Base-by-base conservation (phyloP, 2,797 vertebrate genomes). In the Cossypha polioptera region DNA sequence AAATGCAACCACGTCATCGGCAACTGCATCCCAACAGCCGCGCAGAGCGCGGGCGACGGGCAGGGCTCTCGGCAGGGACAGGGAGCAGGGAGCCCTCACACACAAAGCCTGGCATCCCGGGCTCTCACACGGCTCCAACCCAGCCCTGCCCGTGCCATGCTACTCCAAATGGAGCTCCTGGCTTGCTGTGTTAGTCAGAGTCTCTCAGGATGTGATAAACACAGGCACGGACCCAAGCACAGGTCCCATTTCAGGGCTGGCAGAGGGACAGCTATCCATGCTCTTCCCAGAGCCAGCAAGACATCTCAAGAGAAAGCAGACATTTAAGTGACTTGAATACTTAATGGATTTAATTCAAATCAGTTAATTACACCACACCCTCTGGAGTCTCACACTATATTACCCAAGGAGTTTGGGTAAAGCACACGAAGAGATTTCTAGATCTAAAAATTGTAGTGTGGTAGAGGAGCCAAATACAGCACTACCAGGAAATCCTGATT, bases 31-130 rank as follows among this genome's bases (percentile, higher is more conserved):
- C 47, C 59, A 35, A 53, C 45, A 25, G 11, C 76, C 0, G 4
- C 40, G 17, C 57, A 11, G 22, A 4, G 10, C 1, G 20, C 1
- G 0, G 72, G 45, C 28, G 0, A 11, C 1, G 10, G 53, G 33
- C 31, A 57, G 29, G 50, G 48, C 61, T 33, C 68, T 10, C 38
- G 24, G 31, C 1, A 1, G 16, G 66, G 18, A 38, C 35, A 59
- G 42, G 24, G 31, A 80, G 10, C 24, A 35, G 15, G 20, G 2
- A 26, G 29, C 45, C 7, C 26, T 55, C 9, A 15, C 0, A 14
- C 1, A 7, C 17, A 25, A 13, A 73, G 11, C 22, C 11, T 24
- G 31, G 11, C 2, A 51, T 1, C 31, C 13, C 3, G 0, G 13
- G 7, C 12, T 73, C 48, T 51, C 53, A 36, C 2, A 9, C 0